Base-by-base conservation (phyloP, 2,797 vertebrate genomes). In the Gila robusta region DNA sequence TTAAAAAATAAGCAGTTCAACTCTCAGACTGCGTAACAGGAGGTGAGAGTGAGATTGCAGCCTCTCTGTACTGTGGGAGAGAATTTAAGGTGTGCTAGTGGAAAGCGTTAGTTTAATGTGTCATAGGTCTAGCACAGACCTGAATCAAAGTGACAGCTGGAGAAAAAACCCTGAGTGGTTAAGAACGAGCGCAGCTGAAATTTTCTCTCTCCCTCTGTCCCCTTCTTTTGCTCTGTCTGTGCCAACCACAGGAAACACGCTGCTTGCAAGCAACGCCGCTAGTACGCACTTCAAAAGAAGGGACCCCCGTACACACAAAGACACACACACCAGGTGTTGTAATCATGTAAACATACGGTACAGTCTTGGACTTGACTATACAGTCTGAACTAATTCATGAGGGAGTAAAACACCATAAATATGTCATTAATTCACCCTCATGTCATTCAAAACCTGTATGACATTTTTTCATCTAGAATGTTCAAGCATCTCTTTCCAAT, bases 231-330 rank as follows among this genome's bases (percentile, higher is more conserved):
- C 85, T 79, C 76, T 79, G 66, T 74, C 69, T 88, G 76, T 64
- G 81, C 66, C 39, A 86, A 89, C 84, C 88, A 89, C 89, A 91
- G 90, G 82, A 89, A 89, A 84, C 86, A 86, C 77, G 77, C 86
- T 88, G 86, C 88, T 88, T 88, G 82, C 87, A 83, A 88, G 86
- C 82, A 88, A 81, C 0, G 56, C 84, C 69, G 56, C 89, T 87
- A 89, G 82, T 87, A 83, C 85, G 85, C 84, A 91, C 88, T 89
- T 88, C 86, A 85, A 86, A 90, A 81, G 86, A 87, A 84, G 88
- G 80, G 79, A 81, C 84, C 82, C 76, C 35, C 73, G 49, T 69
- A 86, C 69, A 64, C 85, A 88, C 79, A 87, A 44, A 83, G 64
- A 81, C 44, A 87, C 69, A 49, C 85, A 85, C 82, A 89, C 71